Evolutionary conservation across 2,113 vertebrate species (phyloP).

Genomic region (Proterorhinus semilunaris): DNA sequence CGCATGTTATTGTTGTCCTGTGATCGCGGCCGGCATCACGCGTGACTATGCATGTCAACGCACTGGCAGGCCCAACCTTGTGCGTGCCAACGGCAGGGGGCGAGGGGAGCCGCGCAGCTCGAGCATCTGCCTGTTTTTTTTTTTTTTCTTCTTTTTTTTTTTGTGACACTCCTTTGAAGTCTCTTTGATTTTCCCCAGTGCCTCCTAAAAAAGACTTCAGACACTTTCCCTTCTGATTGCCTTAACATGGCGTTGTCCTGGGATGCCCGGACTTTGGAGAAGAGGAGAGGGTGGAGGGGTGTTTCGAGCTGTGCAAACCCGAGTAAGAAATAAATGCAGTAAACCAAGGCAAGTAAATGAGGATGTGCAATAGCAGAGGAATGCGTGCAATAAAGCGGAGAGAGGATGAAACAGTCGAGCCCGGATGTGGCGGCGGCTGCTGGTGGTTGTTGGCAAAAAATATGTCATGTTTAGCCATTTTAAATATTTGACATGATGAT

Average conservation of each 20-base stretch:
- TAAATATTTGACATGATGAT: neutral
- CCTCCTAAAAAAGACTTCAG: conserved; percentile 67
- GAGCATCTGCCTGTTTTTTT: conserved; percentile 63
- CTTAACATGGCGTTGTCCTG: conserved; percentile 65
- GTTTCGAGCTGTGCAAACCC: conserved; percentile 21
- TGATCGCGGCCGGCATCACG: conserved; percentile 23
- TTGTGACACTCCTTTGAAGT: conserved; percentile 74
- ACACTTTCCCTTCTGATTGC: conserved; percentile 63
- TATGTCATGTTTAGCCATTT: conserved; percentile 2
- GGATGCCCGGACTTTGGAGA: conserved; percentile 56
- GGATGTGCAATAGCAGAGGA: conserved; percentile 54
- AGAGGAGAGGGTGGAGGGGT: conserved; percentile 4
- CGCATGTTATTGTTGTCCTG: conserved; percentile 20
- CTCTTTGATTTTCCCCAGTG: conserved; percentile 65
- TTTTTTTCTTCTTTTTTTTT: conserved; percentile 5
- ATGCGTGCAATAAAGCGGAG: conserved; percentile 47
- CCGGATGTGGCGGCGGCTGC: conserved; percentile 14
- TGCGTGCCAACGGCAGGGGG: conserved; percentile 28
- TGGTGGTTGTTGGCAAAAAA: conserved; percentile 17
- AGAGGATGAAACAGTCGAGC: conserved; percentile 23
- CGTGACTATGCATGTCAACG: conserved; percentile 25
- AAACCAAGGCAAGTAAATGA: conserved; percentile 43
- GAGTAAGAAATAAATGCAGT: conserved; percentile 30
- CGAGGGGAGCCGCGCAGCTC: conserved; percentile 33
- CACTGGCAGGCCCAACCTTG: conserved; percentile 19